Base-by-base conservation (phyloP, 1,140 invertebrate species). In the Drosophila chauvacae region DNA sequence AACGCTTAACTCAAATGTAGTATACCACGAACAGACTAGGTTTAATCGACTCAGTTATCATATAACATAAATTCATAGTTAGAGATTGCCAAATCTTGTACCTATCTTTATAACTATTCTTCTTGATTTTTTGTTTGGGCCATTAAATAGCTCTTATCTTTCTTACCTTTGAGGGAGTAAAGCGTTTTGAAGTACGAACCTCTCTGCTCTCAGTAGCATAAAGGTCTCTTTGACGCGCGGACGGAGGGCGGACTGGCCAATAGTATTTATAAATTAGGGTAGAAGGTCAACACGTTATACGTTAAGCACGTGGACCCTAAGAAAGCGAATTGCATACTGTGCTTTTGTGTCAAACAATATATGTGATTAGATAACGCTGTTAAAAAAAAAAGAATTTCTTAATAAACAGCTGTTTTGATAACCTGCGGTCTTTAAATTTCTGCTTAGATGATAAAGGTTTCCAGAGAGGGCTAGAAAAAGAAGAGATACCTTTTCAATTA, bases 31-130 rank as follows among this genome's bases (percentile, higher is more conserved):
- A 48, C 7, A 47, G 13, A 23, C 13, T 7, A 10, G 10, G 48
- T 30, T 51, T n/a, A 51, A 51, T 51, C 48, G 48, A 30, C 48
- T 51, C n/a, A 5, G 26, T 51, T 51, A 51, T 51, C 48, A 30
- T 18, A 13, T 13, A 30, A n/a, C 48, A 51, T 51, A 33, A 50
- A 51, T 30, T 30, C 10, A n/a, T n/a, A 30, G 16, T n/a, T 28
- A n/a, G 6, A 33, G 11, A 51, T 53, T 35, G 5, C 33, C 48
- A 18, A n/a, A 4, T 1, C 10, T 28, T 30, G 28, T 20, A 51
- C 28, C 18, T 53, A 53, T 35, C 50, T 53, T 53, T 35, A 53
- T 53, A 2, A 14, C 18, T 2, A 37, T 20, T 14, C 30, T 53
- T 53, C 51, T 35, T 53, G 18, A 35, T 23, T 53, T 35, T 35